These are phyloP conservation scores for Xylota sylvarum DNA, from an alignment of 2,888 invertebrate genomes.

Conservation along the genomic window DNA sequence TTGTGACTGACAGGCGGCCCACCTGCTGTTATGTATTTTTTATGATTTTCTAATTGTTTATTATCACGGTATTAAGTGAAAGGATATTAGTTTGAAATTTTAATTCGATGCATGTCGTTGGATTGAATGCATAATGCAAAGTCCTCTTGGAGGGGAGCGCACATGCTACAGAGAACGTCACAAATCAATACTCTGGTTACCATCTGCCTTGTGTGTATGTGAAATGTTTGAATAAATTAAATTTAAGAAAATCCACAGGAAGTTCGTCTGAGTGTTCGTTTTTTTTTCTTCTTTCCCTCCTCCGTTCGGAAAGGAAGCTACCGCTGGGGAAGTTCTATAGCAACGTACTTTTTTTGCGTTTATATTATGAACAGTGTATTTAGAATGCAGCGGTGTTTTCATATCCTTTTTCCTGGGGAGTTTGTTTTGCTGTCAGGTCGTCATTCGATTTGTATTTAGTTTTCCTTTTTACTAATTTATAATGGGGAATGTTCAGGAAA, in stretches of 20 bases:
- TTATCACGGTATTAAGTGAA: slow-evolving; percentile 39
- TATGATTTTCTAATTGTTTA: slow-evolving; percentile 66
- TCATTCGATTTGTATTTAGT: slow-evolving; percentile 65
- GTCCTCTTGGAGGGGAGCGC: slow-evolving; percentile 45
- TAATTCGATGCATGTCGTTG: slow-evolving; percentile 56
- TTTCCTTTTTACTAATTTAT: slow-evolving; percentile 31
- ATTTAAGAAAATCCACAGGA: slow-evolving; percentile 84
- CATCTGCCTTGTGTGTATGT: slow-evolving; percentile 70
- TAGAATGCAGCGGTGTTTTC: slow-evolving; percentile 47
- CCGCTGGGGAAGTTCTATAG: slow-evolving; percentile 47
- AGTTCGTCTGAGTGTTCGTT: slow-evolving; percentile 82
- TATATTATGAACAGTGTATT: slow-evolving; percentile 39
- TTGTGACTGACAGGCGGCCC: slow-evolving; percentile 59
- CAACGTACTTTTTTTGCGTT: slow-evolving; percentile 10
- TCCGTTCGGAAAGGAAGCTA: slow-evolving; percentile 28
- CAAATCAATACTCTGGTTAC: slow-evolving; percentile 75
- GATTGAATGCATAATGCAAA: slow-evolving; percentile 48
- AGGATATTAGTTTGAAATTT: slow-evolving; percentile 36
- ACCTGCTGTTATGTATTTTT: slow-evolving; percentile 58
- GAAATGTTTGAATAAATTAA: slow-evolving; percentile 84
- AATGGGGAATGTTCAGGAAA: slow-evolving; percentile 29
- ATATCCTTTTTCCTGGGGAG: slow-evolving; percentile 49
- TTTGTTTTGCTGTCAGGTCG: slow-evolving; percentile 47
- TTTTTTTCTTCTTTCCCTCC: slow-evolving; percentile 39
- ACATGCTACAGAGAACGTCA: slow-evolving; percentile 38